Conservation (phyloP, 1,140 invertebrate genomes). For the Drosophila mojavensis region DNA sequence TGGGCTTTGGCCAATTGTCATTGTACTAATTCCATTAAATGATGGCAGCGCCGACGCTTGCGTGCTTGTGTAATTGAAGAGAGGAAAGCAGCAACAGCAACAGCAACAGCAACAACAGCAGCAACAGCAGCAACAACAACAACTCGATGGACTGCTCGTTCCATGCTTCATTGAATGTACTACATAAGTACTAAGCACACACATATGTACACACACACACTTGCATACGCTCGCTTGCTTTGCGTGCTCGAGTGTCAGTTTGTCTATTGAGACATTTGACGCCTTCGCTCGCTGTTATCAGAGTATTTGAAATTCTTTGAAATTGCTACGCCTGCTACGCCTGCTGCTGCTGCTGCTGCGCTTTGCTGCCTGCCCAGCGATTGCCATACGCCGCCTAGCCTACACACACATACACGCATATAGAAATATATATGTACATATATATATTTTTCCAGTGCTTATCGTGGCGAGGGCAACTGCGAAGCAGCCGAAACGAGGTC, state of each 20-base stretch:
- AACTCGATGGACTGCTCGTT: constrained; percentile 57
- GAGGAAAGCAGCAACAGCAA: constrained; percentile 36
- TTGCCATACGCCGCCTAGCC: constrained; percentile 24
- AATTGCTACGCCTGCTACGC: constrained; percentile 43
- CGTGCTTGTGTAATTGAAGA: constrained; percentile 79
- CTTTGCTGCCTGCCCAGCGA: constrained; percentile 41
- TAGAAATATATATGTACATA: background rate
- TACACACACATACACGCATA: background rate
- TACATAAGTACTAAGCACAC: constrained; percentile 21
- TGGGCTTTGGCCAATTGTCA: constrained; percentile 77
- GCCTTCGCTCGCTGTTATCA: constrained; percentile 67
- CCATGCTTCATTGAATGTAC: constrained; percentile 70
- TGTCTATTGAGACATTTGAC: constrained; percentile 77
- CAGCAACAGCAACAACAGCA: constrained; percentile 43
- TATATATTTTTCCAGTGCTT: constrained; percentile 46
- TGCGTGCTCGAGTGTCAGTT: constrained; percentile 70
- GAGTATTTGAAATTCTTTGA: constrained; percentile 56
- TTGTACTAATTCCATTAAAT: constrained; percentile 81
- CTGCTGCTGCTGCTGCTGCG: constrained; percentile 29
- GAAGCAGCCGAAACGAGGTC: constrained; percentile 72
- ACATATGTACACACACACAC: background rate
- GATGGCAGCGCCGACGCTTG: constrained; percentile 59
- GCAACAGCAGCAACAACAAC: constrained; percentile 38
- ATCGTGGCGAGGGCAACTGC: constrained; percentile 69
- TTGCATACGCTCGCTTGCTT: background rate